A percentile compares a stretch with the other conserved stretches of the same genome.
These are phyloP conservation scores for Drosophila neutralis DNA, from an alignment of 2,888 invertebrate species.

Conservation along the genomic window DNA sequence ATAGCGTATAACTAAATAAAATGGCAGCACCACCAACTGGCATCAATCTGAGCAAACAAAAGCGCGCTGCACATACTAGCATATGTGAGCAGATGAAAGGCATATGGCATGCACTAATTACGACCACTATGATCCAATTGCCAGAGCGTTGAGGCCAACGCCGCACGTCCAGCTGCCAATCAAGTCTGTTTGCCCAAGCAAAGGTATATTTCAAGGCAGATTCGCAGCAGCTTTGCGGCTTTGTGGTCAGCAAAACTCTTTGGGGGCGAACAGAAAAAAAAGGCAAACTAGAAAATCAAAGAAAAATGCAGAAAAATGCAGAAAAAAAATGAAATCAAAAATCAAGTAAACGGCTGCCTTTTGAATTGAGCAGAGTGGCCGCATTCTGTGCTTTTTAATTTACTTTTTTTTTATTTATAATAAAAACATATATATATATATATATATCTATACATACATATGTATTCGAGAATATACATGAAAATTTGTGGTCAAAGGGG, in stretches of 20 bases:
- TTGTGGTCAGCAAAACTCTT: slow-evolving; percentile 58
- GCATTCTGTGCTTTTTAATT: slow-evolving; percentile 7
- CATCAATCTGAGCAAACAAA: slow-evolving; percentile 62
- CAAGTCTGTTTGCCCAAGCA: slow-evolving; percentile 64
- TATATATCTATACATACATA: background rate
- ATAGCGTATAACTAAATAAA: slow-evolving; percentile 6
- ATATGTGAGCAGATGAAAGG: slow-evolving; percentile 32
- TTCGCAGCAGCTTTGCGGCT: slow-evolving; percentile 48
- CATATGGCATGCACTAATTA: slow-evolving; percentile 54
- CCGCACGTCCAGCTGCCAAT: slow-evolving; percentile 59
- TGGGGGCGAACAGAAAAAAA: slow-evolving; percentile 14
- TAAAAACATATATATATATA: background rate
- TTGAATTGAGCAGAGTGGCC: slow-evolving; percentile 27
- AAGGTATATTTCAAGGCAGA: slow-evolving; percentile 63
- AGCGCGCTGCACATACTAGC: slow-evolving; percentile 11
- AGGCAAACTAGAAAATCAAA: slow-evolving; percentile 20
- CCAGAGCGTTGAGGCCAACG: slow-evolving; percentile 47
- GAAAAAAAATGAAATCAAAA: slow-evolving; percentile 41
- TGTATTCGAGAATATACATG: slow-evolving; percentile 2
- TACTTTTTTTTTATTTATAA: background rate
- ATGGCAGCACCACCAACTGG: slow-evolving; percentile 15
- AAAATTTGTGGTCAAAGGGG: slow-evolving; percentile 25
- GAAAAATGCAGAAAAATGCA: slow-evolving; percentile 12
- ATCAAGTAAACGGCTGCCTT: slow-evolving; percentile 50
- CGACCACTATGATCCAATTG: slow-evolving; percentile 38